phyloP scores from a whole-genome alignment of 2,888 invertebrate species.

The Ochlodes sylvanus region DNA sequence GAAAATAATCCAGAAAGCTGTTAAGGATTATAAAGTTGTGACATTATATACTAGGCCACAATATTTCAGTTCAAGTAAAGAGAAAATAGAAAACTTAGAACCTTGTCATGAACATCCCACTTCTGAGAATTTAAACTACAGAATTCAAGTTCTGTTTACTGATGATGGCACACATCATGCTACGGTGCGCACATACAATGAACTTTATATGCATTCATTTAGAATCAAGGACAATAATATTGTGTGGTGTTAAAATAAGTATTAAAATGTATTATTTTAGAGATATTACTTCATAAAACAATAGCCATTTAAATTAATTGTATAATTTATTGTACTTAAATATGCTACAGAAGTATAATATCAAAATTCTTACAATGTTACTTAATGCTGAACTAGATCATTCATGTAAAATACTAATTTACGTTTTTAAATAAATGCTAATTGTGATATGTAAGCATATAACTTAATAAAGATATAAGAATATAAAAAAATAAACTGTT shows the following conservation, averaged over 20 bases:
- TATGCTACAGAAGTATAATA: conserved; percentile 5
- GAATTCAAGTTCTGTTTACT: conserved; percentile 59
- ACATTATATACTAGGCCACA: conserved; percentile 82
- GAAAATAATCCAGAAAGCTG: conserved; percentile 69
- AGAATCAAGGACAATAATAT: conserved; percentile 47
- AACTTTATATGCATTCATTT: conserved; percentile 49
- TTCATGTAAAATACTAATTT: neutral
- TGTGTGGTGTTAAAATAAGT: conserved; percentile 45
- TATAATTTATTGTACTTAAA: conserved; percentile 6
- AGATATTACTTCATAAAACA: conserved; percentile 40
- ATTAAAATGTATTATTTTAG: conserved; percentile 31
- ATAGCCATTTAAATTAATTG: conserved; percentile 33
- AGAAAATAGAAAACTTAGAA: conserved; percentile 55
- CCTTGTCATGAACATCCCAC: conserved; percentile 52
- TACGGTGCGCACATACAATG: conserved; percentile 50
- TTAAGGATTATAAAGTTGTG: conserved; percentile 76
- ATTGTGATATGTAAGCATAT: conserved; percentile 4
- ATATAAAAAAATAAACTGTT: neutral
- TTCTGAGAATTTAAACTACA: conserved; percentile 64
- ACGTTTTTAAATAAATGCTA: neutral
- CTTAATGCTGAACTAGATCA: neutral
- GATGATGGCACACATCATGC: conserved; percentile 47
- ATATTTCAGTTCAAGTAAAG: conserved; percentile 77
- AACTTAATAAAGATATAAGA: neutral
- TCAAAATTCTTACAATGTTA: neutral